These are phyloP conservation scores for Hydrotaea diabolus DNA, from an alignment of 2,888 invertebrate genomes.

Conservation along the genomic window DNA sequence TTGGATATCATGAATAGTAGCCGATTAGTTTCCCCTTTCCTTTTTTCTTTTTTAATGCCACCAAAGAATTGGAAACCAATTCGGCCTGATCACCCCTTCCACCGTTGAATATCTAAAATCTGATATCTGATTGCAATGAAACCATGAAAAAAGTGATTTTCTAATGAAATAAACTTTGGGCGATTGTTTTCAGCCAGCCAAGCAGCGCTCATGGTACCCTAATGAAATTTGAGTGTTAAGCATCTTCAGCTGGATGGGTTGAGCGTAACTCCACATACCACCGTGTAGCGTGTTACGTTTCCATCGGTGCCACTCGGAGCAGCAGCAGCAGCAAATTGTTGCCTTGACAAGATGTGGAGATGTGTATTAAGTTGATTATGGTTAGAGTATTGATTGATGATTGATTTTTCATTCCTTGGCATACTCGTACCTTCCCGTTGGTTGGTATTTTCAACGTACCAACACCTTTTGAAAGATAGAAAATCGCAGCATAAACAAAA, in stretches of 20 bases:
- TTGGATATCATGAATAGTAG: neutral
- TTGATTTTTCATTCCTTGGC: constrained; percentile 28
- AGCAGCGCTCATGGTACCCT: constrained; percentile 33
- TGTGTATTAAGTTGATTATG: constrained; percentile 58
- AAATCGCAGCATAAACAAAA: no score
- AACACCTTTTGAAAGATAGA: constrained; percentile 1
- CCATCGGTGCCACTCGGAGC: neutral
- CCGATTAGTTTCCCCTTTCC: neutral
- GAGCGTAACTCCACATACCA: neutral
- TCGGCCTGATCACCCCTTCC: neutral
- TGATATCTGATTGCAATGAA: neutral
- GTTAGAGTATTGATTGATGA: constrained; percentile 62
- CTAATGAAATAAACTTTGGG: constrained; percentile 13
- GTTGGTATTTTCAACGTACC: neutral
- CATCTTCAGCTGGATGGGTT: neutral
- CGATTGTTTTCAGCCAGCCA: neutral
- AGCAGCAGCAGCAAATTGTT: constrained; percentile 12
- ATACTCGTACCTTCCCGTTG: neutral
- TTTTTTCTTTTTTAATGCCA: neutral
- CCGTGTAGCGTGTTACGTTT: neutral
- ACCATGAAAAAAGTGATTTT: constrained; percentile 10
- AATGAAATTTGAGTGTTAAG: constrained; percentile 53
- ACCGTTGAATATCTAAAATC: neutral
- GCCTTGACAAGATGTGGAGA: constrained; percentile 35
- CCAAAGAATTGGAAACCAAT: neutral